Base-by-base conservation (phyloP, 2,797 vertebrate species). In the Margarornis squamiger region DNA sequence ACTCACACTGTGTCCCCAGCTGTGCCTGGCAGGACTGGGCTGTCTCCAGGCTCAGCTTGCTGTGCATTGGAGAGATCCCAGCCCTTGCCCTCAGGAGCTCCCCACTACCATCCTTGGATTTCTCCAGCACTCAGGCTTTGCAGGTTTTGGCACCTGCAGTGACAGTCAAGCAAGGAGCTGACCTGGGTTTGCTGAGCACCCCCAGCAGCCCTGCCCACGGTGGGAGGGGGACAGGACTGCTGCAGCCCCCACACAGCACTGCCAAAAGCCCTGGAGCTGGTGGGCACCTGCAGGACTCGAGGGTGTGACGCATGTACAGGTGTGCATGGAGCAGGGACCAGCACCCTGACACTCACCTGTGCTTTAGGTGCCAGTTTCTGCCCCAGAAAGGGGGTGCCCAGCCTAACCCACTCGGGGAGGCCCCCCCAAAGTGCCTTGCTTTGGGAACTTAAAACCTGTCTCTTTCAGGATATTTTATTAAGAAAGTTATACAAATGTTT, bases 401-500 rank as follows among this genome's bases (percentile, higher is more conserved):
- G 77, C 61, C 87, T 73, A 41, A 93, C 75, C 58, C 41, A 26
- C 82, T 48, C 0, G 5, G 74, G 91, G 52, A 77, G 20, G 21
- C 63, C 29, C 61, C 54, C 9, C 32, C 74, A 51, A 61, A 94
- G 97, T 98, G 98, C 98, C 98, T 98, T 97, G 90, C 84, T 88
- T 87, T 76, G 97, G 95, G 97, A 93, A 91, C 92, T 95, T 94
- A 88, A 81, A 83, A 30, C 77, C 78, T 87, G 76, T 84, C 93
- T 92, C 89, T 97, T 97, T 88, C 84, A 93, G 90, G 92, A 97
- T 97, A 95, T 92, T 96, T 95, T 98, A 97, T 96, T 97, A 90
- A 95, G 96, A 97, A 98, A 96, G 96, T 97, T 97, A 97, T 97
- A 97, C 96, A 96, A 98, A 97, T 95, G 97, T 97, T 96, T 97